Base-by-base conservation (phyloP, 2,888 invertebrate genomes). In the Eilema griseolum region DNA sequence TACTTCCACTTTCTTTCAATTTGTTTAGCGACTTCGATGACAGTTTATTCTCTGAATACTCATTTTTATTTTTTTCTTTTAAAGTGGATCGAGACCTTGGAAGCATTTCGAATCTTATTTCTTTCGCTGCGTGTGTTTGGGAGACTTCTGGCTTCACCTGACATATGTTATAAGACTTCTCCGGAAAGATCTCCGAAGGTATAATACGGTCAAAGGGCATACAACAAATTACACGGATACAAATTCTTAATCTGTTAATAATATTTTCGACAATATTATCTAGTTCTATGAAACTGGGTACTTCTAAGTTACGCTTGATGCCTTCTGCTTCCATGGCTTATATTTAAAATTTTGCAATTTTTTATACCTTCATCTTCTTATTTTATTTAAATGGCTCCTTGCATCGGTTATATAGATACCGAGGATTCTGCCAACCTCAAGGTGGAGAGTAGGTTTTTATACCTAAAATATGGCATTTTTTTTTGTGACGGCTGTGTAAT, bases 191-290 rank as follows among this genome's bases (percentile, higher is more conserved):
- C 23, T 66, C 66, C 0, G 66, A 57, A 37, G 83, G 67, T 11
- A 80, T 20, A n/a, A 80, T 71, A 24, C 64, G 71, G n/a, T 80
- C 81, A 2, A 80, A 1, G 14, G 80, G 80, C 20, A 78, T 67
- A 59, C 80, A 80, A 33, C 76, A 83, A 0, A 81, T 1, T 0
- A 71, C 67, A 66, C 68, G 72, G 1, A 72, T 33, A 66, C 80
- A 80, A 24, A 80, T 75, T 0, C 64, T 60, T 2, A 81, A 0
- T 41, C 80, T 69, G 20, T 20, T 33, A 0, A 66, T 28, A 3
- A 78, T 2, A 24, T 67, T 67, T 64, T 69, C 71, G 12, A 68
- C 31, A 41, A 28, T 20, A 20, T 33, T 46, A 3, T 46, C 57
- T 20, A 63, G 11, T 37, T 31, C 24, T 7, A 37, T 65, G 11